Evolutionary conservation across 2,797 vertebrate genomes (phyloP).

Genomic region (Philypnodon macrostomus): DNA sequence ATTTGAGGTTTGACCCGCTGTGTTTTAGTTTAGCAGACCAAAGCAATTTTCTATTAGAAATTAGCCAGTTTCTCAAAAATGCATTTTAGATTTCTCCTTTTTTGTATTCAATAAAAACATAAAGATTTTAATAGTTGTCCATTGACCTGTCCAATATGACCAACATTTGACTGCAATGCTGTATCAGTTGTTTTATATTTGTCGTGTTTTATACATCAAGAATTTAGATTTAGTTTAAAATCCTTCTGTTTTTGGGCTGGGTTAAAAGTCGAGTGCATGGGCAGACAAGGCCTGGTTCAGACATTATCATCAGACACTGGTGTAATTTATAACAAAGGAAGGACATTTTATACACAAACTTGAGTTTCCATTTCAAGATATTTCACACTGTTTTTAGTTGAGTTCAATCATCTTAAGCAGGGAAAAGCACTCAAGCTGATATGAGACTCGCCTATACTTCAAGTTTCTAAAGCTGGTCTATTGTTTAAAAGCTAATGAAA

Average conservation of each 20-base stretch:
- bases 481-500: too few relatives aligned
- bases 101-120: too few relatives aligned
- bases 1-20: too few relatives aligned
- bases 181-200: not conserved
- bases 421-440: conserved; percentile 39
- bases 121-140: too few relatives aligned
- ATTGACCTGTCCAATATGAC: not conserved
- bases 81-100: too few relatives aligned
- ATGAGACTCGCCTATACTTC: too few relatives aligned
- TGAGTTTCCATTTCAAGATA: conserved; percentile 69
- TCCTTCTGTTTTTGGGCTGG: conserved; percentile 82
- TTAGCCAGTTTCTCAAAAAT: too few relatives aligned
- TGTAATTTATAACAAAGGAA: conserved; percentile 79
- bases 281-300: conserved; percentile 62
- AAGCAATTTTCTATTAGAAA: too few relatives aligned
- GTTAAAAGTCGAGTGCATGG: conserved; percentile 32
- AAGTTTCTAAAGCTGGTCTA: too few relatives aligned
- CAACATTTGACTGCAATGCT: not conserved
- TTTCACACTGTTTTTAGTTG: conserved; percentile 79
- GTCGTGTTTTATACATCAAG: too few relatives aligned
- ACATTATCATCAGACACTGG: conserved; percentile 65
- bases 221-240: conserved; percentile 61
- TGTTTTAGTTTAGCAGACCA: too few relatives aligned
- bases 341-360: too few relatives aligned
- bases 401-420: conserved; percentile 48